Conservation (phyloP, 2,113 vertebrate genomes). For the Ctenomys sociabilis region DNA sequence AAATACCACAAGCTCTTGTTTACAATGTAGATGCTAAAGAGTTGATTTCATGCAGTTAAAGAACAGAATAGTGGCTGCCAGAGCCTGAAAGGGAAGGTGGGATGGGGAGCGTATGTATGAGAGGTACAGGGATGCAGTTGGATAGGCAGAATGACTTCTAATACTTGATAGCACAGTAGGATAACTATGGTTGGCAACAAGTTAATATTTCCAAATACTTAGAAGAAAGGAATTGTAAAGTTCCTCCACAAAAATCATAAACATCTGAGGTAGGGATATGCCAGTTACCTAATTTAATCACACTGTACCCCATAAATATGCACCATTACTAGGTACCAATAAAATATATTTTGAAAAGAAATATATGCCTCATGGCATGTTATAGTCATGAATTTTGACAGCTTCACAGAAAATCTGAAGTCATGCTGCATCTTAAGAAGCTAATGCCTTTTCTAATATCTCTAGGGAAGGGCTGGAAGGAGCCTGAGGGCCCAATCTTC, state of each 20-base stretch:
- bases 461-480: not conserved
- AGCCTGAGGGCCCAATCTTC: not conserved
- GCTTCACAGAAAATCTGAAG: not conserved
- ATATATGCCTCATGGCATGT: not conserved
- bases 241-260: not conserved
- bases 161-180: not conserved
- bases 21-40: not conserved
- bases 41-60: not conserved
- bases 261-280: not conserved
- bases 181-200: not conserved
- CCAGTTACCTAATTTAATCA: not conserved
- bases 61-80: not conserved
- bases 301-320: not conserved
- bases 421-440: not conserved
- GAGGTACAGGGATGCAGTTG: too few species aligned
- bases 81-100: not conserved
- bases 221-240: not conserved
- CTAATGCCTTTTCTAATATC: not conserved
- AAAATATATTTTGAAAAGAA: not conserved
- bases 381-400: not conserved
- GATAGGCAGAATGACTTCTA: not conserved
- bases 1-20: not conserved
- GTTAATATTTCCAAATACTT: not conserved
- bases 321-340: not conserved
- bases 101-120: too few species aligned